Conservation (phyloP, 2,797 vertebrate genomes). For the Prunella strophiata region DNA sequence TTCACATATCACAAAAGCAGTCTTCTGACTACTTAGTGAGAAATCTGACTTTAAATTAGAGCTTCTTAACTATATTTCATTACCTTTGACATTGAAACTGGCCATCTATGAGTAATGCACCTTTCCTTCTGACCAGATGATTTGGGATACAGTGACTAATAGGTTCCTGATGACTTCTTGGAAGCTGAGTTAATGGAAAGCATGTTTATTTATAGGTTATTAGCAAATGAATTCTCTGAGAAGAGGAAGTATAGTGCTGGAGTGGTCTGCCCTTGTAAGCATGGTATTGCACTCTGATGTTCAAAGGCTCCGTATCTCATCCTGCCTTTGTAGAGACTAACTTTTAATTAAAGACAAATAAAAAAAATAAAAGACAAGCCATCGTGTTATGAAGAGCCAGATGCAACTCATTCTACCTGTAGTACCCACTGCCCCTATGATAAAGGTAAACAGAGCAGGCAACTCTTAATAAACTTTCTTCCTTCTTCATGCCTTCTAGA, state of each 20-base stretch:
- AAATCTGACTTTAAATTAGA: background rate
- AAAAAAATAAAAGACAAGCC: background rate
- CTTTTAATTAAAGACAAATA: background rate
- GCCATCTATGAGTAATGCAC: background rate
- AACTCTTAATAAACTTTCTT: background rate
- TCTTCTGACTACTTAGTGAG: background rate
- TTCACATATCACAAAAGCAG: background rate
- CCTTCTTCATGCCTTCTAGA: background rate
- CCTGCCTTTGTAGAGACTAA: background rate
- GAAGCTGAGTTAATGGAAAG: background rate
- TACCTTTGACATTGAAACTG: background rate
- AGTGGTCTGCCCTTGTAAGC: background rate
- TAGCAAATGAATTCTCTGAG: background rate
- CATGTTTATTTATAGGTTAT: background rate
- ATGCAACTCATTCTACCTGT: background rate
- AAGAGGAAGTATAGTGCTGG: background rate
- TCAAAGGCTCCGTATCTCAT: background rate
- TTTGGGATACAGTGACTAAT: background rate
- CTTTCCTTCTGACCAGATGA: background rate
- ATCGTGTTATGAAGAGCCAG: rapidly evolving
- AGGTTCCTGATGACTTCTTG: background rate
- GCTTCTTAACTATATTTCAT: background rate
- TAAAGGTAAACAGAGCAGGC: background rate
- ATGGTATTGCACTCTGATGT: background rate
- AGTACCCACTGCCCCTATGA: background rate